Evolutionary conservation across 2,888 invertebrate genomes (phyloP), one percentile per base, ranked within the genome.

Genomic region (Embidobia sp.): DNA sequence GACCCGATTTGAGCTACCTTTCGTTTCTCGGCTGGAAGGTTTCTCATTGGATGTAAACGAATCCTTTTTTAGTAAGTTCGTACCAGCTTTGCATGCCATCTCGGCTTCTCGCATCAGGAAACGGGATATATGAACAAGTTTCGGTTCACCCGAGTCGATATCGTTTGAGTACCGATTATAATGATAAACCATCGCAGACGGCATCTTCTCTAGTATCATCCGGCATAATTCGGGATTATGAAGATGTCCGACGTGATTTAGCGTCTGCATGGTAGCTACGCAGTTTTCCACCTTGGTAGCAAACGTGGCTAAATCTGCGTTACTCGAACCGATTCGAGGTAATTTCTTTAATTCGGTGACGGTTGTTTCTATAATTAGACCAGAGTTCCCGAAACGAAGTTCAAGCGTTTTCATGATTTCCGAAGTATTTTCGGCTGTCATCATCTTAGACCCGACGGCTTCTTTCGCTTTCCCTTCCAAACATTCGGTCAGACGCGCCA

Each of bases 401-500:
- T 26, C 13, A 2, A 46, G 46, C 4, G 13, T 19, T 0, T 27
- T 3, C 46, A 46, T 46, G 15, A 46, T n/a, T 7, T 5, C 7
- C 1, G 13, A 13, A 1, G 46, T 19, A 11, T 8, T 27, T 7
- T 13, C 7, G 1, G 8, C n/a, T 7, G 46, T 27, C 15, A 22
- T 13, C 27, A 46, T 19, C 5, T 27, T 13, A 1, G 26, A 11
- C 1, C 49, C 27, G 0, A 69, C 73, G 0, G 77, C 55, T 7
- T 74, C 73, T 16, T 33, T 59, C 3, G 69, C 69, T 22, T 63
- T 26, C 3, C 63, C 63, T 7, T 33, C 0, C 8, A 73, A 40
- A 16, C 63, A 44, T 6, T 35, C n/a, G 13, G 37, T 27, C 6
- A 69, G 26, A 0, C 77, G 63, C 6, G 49, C 5, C 6, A 46